A percentile compares a stretch with the other conserved stretches of the same genome.
Evolutionary conservation across 2,113 vertebrate species (phyloP).

Genomic region (Falcunculus frontatus): DNA sequence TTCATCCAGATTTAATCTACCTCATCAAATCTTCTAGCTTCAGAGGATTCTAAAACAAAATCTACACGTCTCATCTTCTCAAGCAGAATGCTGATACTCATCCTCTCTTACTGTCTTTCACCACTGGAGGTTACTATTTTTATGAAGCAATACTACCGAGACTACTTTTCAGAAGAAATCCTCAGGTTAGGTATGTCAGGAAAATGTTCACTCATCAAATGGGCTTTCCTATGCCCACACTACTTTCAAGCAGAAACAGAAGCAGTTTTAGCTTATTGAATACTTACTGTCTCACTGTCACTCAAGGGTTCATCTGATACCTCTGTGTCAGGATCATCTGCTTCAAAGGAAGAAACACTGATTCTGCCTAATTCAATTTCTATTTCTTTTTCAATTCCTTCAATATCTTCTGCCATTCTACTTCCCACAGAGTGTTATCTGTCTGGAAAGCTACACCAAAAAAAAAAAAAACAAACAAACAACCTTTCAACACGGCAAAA

Average conservation of each 20-base stretch:
- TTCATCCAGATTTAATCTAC: not conserved
- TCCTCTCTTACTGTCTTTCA: not conserved
- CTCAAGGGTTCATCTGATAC: slow-evolving; percentile 49
- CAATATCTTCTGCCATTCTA: slow-evolving; percentile 16
- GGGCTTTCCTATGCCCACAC: not conserved
- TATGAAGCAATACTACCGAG: not conserved
- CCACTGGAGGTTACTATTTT: not conserved
- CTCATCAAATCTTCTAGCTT: not conserved
- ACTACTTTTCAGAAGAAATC: not conserved
- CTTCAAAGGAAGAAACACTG: slow-evolving; percentile 60
- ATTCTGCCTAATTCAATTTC: slow-evolving; percentile 69
- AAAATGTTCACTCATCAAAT: not conserved
- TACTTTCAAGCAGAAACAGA: not conserved
- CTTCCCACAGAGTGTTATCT: not conserved
- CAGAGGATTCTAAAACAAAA: not conserved
- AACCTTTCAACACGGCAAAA: not conserved
- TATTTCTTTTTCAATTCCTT: slow-evolving; percentile 61
- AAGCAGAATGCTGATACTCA: not conserved
- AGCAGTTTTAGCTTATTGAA: not conserved
- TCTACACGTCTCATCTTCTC: not conserved
- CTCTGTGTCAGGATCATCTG: slow-evolving; percentile 47
- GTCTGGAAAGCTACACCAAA: not conserved
- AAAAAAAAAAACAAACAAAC: not conserved
- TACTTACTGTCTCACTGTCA: slow-evolving; percentile 64
- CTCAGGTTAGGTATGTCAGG: too few species aligned